These are phyloP conservation scores for Naso thynnoides DNA, from an alignment of 2,797 vertebrate species.

Conservation along the genomic window DNA sequence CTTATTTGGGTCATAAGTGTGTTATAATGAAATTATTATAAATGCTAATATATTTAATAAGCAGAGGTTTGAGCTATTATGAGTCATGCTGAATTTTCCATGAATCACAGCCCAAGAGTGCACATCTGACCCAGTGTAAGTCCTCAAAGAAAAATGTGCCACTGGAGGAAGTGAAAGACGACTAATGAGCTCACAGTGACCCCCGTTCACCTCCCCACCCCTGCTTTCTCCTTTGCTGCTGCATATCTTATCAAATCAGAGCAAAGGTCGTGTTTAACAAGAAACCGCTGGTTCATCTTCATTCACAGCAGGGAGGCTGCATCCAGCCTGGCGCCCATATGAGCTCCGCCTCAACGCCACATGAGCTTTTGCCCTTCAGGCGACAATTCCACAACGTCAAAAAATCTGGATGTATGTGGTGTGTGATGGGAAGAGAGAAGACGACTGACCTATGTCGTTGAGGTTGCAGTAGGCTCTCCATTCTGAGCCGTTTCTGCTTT, in stretches of 20 bases:
- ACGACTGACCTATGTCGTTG: slow-evolving; percentile 93
- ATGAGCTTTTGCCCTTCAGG: slow-evolving; percentile 56
- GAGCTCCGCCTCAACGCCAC: slow-evolving; percentile 37
- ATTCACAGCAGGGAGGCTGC: slow-evolving; percentile 62
- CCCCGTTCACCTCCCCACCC: slow-evolving; percentile 60
- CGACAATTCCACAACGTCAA: slow-evolving; percentile 20
- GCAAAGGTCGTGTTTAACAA: slow-evolving; percentile 78
- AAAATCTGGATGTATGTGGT: slow-evolving; percentile 8
- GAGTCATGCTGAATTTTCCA: slow-evolving; percentile 44
- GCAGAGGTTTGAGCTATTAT: slow-evolving; percentile 4
- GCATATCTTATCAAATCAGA: slow-evolving; percentile 80
- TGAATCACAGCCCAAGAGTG: slow-evolving; percentile 38
- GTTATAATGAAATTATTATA: neutral
- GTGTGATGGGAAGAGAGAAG: slow-evolving; percentile 22
- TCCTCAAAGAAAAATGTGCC: slow-evolving; percentile 55
- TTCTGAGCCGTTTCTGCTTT: slow-evolving; percentile 88
- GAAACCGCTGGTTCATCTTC: slow-evolving; percentile 72
- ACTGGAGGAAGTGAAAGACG: slow-evolving; percentile 52
- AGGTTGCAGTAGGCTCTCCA: slow-evolving; percentile 96
- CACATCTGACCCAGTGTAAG: slow-evolving; percentile 60
- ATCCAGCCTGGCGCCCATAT: slow-evolving; percentile 33
- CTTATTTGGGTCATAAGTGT: neutral
- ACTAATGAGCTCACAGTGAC: slow-evolving; percentile 77
- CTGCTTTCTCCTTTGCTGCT: slow-evolving; percentile 39
- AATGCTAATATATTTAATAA: neutral